A percentile compares a stretch with the other conserved stretches of the same genome.
These are phyloP conservation scores for Drosophila cardini DNA, from an alignment of 1,140 invertebrate genomes.

Conservation along the genomic window DNA sequence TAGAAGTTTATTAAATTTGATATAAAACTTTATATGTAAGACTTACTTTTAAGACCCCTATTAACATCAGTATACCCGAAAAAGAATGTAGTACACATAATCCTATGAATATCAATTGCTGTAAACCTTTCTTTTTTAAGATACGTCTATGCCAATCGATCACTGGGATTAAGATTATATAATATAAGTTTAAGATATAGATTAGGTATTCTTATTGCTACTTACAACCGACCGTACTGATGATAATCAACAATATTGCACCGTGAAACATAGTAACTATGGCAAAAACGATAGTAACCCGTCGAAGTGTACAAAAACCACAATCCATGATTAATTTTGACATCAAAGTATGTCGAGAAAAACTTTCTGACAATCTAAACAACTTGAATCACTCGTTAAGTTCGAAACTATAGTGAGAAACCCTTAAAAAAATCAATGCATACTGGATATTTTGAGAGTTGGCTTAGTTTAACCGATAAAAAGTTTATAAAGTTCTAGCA, in stretches of 20 bases:
- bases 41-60: slow-evolving; percentile 16
- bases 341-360: slow-evolving; percentile 7
- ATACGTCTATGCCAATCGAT: neutral
- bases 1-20: neutral
- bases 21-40: neutral
- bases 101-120: neutral
- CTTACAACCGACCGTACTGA: neutral
- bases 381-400: neutral
- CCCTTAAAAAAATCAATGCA: neutral
- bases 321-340: slow-evolving; percentile 1
- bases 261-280: neutral
- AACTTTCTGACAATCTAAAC: neutral
- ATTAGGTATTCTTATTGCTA: neutral
- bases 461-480: neutral
- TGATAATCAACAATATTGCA: neutral
- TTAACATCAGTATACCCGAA: slow-evolving; percentile 7
- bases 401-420: neutral
- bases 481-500: no score
- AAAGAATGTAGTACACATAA: neutral
- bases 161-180: neutral
- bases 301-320: neutral
- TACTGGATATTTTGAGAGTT: neutral
- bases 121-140: neutral
- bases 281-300: neutral
- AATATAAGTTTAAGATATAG: neutral